Conservation (phyloP, 53 echinoderm and acorn worm genomes). For the Zoroaster sp. region DNA sequence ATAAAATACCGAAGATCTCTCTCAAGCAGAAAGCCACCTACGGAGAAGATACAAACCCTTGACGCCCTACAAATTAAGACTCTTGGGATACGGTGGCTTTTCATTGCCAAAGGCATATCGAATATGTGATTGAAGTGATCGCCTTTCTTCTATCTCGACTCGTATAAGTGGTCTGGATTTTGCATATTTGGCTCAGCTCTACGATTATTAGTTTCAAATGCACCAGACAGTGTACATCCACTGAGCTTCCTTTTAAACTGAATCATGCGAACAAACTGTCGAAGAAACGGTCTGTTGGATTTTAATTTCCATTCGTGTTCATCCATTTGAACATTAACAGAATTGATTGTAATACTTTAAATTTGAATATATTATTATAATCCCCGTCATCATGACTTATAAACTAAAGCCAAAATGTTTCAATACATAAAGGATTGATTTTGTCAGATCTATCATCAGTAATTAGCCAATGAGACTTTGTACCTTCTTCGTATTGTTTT, state of each 20-base stretch:
- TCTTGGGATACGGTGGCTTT: background rate
- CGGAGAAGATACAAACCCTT: background rate
- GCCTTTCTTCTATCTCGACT: background rate
- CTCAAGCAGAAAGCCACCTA: background rate
- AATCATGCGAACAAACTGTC: background rate
- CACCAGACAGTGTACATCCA: background rate
- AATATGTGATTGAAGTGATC: conserved; percentile 15
- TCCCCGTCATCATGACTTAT: too few relatives aligned
- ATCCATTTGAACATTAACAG: too few relatives aligned
- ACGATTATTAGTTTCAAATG: background rate
- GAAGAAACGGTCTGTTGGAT: too few relatives aligned
- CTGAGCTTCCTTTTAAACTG: background rate
- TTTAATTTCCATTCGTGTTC: too few relatives aligned
- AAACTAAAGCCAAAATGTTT: too few relatives aligned
- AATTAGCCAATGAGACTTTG: too few relatives aligned
- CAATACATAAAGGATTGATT: too few relatives aligned
- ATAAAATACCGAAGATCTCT: background rate
- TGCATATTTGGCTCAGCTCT: background rate
- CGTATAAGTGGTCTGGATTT: background rate
- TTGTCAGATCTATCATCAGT: too few relatives aligned
- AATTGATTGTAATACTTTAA: too few relatives aligned
- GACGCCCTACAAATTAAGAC: background rate
- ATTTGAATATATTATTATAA: too few relatives aligned
- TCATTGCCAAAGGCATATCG: conserved; percentile 15
- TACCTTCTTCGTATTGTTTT: too few relatives aligned